Base-by-base conservation (phyloP, 2,888 invertebrate genomes). In the Prosapia bicincta region DNA sequence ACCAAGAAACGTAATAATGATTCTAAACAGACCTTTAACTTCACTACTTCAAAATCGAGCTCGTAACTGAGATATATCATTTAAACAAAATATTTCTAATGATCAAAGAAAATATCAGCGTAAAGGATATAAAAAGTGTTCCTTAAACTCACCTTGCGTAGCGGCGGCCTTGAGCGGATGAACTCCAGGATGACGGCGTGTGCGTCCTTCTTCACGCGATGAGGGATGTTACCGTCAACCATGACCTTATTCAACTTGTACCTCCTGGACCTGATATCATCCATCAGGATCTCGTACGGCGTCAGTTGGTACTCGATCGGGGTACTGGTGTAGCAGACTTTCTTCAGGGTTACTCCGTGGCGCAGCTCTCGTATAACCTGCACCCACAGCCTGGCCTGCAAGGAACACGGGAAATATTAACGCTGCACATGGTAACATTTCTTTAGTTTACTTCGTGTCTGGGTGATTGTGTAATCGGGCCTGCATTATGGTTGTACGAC, bases 271-370 rank as follows among this genome's bases (percentile, higher is more conserved):
- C 97, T 88, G 83, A 98, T 98, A 84, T 98, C 98, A 84, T 97
- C 96, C 94, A 98, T 96, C 75, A 98, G 89, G 83, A 97, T 96
- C 87, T 98, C 98, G 84, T 97, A 98, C 15, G 98, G 98, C 68
- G 98, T 98, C 81, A 98, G 86, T 85, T 97, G 97, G 85, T 93
- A 98, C 85, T 98, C 97, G 78, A 94, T 92, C 9, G 93, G 93
- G 13, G 93, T 90, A 82, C 92, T 88, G 78, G 92, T 90, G 84
- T 89, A 89, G 84, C 91, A 91, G 28, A 94, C 92, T 86, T 97
- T 97, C 87, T 97, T 97, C 84, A 98, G 88, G 84, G 96, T 93
- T 9, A 98, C 97, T 26, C 98, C 98, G 85, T 93, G 92, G 72
- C 98, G 88, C 77, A 98, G 88, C 85, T 98, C 95, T 80, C 93